These are phyloP conservation scores for Ispidina lecontei DNA, from an alignment of 2,797 vertebrate species.

Conservation along the genomic window DNA sequence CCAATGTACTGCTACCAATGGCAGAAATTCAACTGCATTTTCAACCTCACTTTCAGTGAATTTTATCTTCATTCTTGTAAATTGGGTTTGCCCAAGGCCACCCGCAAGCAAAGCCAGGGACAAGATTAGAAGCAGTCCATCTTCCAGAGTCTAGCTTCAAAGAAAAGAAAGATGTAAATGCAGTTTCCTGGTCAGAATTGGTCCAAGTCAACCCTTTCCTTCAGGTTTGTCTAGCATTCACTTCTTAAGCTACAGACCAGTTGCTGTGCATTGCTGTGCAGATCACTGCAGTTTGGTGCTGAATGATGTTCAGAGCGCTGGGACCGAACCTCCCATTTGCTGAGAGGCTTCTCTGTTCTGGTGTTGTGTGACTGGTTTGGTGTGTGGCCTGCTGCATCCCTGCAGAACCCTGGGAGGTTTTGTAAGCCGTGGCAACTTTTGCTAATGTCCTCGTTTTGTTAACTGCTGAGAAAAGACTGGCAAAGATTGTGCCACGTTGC, in stretches of 20 bases:
- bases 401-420: background rate
- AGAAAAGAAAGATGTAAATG: background rate
- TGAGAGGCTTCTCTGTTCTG: background rate
- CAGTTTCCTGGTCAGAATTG: background rate
- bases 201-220: background rate
- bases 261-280: background rate
- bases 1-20: background rate
- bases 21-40: background rate
- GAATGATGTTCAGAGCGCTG: background rate
- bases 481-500: background rate
- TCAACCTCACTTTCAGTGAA: background rate
- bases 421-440: background rate
- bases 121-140: background rate
- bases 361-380: background rate
- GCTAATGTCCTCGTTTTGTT: background rate
- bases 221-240: background rate
- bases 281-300: background rate
- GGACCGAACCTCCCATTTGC: background rate
- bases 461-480: background rate
- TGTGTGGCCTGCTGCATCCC: background rate
- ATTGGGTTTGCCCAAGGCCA: background rate
- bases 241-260: background rate
- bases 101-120: background rate
- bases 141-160: background rate
- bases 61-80: background rate